Percentiles rank a stretch among this genome's conserved stretches.
Conservation (phyloP, 2,797 vertebrate genomes). For the Acrocephalus scirpaceus region DNA sequence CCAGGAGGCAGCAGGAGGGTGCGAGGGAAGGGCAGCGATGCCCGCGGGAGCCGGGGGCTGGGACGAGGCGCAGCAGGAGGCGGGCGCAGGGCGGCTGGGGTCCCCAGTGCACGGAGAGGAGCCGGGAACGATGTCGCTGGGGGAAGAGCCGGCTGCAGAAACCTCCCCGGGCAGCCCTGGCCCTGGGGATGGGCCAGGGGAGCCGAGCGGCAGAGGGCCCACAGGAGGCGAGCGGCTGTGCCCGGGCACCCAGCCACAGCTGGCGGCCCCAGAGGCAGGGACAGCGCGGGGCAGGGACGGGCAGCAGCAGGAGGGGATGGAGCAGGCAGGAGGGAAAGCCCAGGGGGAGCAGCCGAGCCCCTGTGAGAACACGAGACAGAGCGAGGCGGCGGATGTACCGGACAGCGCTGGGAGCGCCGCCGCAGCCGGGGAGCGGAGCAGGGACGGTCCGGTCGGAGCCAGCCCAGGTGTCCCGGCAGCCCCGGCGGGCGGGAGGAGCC, state of each 20-base stretch:
- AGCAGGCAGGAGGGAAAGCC: not conserved
- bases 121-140: fast-evolving
- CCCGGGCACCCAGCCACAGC: fast-evolving
- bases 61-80: fast-evolving
- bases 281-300: fast-evolving
- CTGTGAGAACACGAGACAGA: fast-evolving
- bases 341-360: not conserved
- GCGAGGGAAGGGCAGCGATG: not conserved
- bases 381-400: not conserved
- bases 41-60: fast-evolving
- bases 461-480: not conserved
- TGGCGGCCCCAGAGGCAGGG: not conserved
- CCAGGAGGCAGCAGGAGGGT: not conserved
- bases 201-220: fast-evolving
- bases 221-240: not conserved
- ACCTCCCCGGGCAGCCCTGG: fast-evolving
- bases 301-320: not conserved
- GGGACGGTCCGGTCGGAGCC: not conserved
- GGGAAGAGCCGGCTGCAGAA: not conserved
- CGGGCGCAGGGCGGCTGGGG: fast-evolving
- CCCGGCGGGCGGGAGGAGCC: not conserved
- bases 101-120: fast-evolving
- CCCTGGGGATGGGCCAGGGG: fast-evolving
- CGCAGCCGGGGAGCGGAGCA: not conserved
- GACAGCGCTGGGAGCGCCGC: not conserved